Conservation (phyloP, 53 echinoderm and acorn worm species). For the Arbacia lixula region DNA sequence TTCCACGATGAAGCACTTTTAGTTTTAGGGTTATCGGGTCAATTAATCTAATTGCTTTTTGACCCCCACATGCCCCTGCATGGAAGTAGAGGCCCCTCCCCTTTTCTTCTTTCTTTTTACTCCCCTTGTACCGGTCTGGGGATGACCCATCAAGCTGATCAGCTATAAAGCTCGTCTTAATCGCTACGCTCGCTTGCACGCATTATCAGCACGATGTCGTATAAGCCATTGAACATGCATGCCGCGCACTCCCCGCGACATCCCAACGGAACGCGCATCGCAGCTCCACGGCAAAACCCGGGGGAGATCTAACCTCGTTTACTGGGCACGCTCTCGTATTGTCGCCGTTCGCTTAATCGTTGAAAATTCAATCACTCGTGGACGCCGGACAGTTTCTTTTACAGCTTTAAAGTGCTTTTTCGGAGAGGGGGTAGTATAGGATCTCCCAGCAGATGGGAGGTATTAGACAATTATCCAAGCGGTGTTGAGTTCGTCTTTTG, state of each 20-base stretch:
- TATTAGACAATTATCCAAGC: conserved; percentile 10
- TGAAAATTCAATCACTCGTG: conserved; percentile 49
- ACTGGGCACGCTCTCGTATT: conserved; percentile 40
- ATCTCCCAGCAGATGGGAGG: conserved; percentile 27
- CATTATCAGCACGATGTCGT: conserved; percentile 5
- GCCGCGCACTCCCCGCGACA: not conserved
- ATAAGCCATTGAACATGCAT: not conserved
- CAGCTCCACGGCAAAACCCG: not conserved
- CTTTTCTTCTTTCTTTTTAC: not conserved
- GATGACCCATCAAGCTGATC: conserved; percentile 17
- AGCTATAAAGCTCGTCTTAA: not conserved
- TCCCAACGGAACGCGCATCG: not conserved
- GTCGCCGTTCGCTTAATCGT: conserved; percentile 18
- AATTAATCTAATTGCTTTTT: no score
- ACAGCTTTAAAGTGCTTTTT: not conserved
- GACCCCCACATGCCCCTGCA: no score
- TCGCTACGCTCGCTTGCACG: not conserved
- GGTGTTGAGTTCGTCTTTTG: not conserved
- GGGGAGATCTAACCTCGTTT: conserved; percentile 40
- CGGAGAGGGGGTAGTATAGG: not conserved
- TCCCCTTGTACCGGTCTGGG: not conserved
- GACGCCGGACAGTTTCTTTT: not conserved
- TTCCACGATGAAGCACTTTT: no score
- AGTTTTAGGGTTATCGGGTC: no score
- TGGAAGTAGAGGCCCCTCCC: no score